Percentiles rank a stretch among this genome's conserved stretches.
These are phyloP conservation scores for rat (Rattus norvegicus) DNA, from an alignment of 2,113 vertebrate species.

Conservation along the genomic window DNA sequence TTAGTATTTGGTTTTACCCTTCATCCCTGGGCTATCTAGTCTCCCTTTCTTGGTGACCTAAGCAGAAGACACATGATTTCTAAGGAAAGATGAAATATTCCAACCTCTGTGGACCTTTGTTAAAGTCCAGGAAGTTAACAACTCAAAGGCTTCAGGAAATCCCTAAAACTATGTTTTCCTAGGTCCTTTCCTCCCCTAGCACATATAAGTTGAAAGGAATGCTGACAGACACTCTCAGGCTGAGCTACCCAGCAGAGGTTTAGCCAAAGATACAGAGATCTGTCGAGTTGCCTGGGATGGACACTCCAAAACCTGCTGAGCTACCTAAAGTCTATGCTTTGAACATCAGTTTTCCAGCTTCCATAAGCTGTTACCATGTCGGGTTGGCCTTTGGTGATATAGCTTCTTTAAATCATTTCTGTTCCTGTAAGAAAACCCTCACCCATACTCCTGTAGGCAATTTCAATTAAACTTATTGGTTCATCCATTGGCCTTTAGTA, in stretches of 20 bases:
- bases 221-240: background rate
- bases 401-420: background rate
- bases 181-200: background rate
- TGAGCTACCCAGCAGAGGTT: background rate
- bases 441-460: background rate
- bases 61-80: background rate
- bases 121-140: background rate
- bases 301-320: background rate
- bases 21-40: background rate
- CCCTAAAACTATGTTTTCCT: background rate
- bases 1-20: background rate
- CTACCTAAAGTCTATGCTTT: background rate
- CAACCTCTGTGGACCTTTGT: background rate
- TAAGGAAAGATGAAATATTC: background rate
- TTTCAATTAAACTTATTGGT: background rate
- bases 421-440: background rate
- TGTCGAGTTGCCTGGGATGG: background rate
- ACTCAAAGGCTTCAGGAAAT: background rate
- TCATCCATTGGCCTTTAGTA: background rate
- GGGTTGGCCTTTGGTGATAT: background rate
- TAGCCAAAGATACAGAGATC: background rate
- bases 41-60: background rate
- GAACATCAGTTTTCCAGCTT: background rate
- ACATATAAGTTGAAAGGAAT: background rate
- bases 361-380: background rate